Conservation (phyloP, 1,140 invertebrate species). For the Dysdera silvatica region DNA sequence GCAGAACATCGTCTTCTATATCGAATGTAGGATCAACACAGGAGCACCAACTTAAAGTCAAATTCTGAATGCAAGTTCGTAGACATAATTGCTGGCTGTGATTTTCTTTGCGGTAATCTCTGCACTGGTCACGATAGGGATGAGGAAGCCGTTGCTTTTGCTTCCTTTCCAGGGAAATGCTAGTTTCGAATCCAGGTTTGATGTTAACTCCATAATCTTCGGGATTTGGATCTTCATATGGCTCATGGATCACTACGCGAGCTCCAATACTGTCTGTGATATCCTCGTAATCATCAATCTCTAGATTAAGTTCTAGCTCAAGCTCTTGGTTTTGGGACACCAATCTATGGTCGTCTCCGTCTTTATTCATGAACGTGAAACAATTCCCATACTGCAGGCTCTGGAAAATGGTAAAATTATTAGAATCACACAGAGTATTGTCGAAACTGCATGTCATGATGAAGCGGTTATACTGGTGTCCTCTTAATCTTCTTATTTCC, state of each 20-base stretch:
- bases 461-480: neutral
- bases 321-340: neutral
- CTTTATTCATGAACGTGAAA: neutral
- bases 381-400: neutral
- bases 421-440: neutral
- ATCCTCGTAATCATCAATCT: neutral
- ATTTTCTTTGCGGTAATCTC: neutral
- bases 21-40: neutral
- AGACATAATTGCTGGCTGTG: neutral
- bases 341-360: neutral
- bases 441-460: slow-evolving; percentile 1
- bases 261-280: slow-evolving; percentile 36
- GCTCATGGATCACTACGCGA: slow-evolving; percentile 40
- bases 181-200: slow-evolving; percentile 39
- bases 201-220: slow-evolving; percentile 44
- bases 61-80: neutral
- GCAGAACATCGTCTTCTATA: neutral
- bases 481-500: neutral
- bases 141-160: neutral
- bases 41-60: neutral
- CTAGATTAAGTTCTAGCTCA: neutral
- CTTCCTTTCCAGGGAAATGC: slow-evolving; percentile 34
- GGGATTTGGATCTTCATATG: slow-evolving; percentile 40
- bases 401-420: neutral
- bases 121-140: neutral